Conservation (phyloP, 2,113 vertebrate genomes). For the Pica pica region DNA sequence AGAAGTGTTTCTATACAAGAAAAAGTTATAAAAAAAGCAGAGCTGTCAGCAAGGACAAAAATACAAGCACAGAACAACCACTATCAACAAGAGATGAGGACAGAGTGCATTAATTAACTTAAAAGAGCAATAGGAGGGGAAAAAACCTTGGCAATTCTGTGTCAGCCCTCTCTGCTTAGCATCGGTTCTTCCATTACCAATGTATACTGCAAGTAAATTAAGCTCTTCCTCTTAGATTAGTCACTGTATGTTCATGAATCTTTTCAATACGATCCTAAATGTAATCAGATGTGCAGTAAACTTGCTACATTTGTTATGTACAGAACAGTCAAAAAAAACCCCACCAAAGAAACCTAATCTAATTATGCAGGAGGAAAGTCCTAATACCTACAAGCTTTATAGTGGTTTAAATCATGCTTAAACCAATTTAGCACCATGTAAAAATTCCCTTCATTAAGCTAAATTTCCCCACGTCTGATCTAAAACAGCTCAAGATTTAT, state of each 20-base stretch:
- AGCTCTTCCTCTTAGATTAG: not conserved
- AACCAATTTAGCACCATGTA: not conserved
- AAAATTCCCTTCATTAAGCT: not conserved
- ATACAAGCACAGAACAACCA: not conserved
- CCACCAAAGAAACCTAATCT: not conserved
- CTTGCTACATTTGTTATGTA: not conserved
- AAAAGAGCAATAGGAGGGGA: not conserved
- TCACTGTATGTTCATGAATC: not conserved
- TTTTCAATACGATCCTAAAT: not conserved
- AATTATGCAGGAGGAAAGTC: not conserved
- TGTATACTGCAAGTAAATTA: not conserved
- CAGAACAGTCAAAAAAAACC: not conserved
- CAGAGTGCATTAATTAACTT: not conserved
- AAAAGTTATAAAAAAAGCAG: not conserved
- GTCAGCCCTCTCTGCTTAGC: not conserved
- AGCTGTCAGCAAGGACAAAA: not conserved
- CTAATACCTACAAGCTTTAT: not conserved
- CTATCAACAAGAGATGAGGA: not conserved
- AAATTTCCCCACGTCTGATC: not conserved
- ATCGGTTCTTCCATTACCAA: not conserved
- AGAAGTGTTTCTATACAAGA: not conserved
- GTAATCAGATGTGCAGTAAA: not conserved
- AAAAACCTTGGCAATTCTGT: not conserved
- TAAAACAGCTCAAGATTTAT: not conserved
- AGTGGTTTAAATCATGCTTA: constrained; percentile 13